Percentiles rank a stretch among this genome's conserved stretches.
Conservation (phyloP, 1,140 invertebrate genomes). For the Drosophila lowei region DNA sequence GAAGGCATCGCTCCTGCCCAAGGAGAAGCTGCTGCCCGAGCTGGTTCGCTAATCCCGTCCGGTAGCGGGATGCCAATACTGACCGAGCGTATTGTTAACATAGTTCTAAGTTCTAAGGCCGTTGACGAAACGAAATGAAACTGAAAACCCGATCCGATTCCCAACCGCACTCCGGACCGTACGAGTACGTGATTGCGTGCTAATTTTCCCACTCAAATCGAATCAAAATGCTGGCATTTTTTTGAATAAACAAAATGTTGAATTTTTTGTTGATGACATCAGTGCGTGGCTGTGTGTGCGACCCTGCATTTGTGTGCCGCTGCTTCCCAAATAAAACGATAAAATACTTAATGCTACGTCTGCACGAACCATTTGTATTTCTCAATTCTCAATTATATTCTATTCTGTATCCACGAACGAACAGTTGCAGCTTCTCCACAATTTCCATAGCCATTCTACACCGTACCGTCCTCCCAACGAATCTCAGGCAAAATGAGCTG, state of each 20-base stretch:
- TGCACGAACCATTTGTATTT: conserved; percentile 36
- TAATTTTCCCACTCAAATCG: conserved; percentile 28
- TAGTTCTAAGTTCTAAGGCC: not conserved
- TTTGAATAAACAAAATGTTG: conserved; percentile 38
- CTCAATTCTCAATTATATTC: conserved; percentile 31
- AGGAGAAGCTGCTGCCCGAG: conserved; percentile 67
- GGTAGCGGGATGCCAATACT: not conserved
- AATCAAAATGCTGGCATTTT: conserved; percentile 35
- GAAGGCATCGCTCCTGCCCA: conserved; percentile 37
- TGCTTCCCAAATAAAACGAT: conserved; percentile 55
- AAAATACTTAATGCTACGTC: conserved; percentile 38
- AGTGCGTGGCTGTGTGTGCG: conserved; percentile 31
- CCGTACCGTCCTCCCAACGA: conserved; percentile 17
- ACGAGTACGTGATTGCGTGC: conserved; percentile 60
- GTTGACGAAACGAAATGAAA: conserved; percentile 7
- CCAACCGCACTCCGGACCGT: conserved; percentile 7
- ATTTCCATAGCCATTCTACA: conserved; percentile 8
- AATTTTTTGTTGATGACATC: conserved; percentile 42
- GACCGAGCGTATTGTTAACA: not conserved
- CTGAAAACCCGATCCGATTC: conserved; percentile 15
- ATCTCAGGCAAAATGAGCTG: conserved; percentile 85
- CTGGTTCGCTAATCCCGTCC: conserved; percentile 59
- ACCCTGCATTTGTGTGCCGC: conserved; percentile 3
- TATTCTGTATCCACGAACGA: conserved; percentile 24
- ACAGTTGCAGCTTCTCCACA: conserved; percentile 53